Percentiles rank a stretch among this genome's conserved stretches.
phyloP scores from a whole-genome alignment of 2,888 invertebrate genomes.

The Odontomyia ornata region DNA sequence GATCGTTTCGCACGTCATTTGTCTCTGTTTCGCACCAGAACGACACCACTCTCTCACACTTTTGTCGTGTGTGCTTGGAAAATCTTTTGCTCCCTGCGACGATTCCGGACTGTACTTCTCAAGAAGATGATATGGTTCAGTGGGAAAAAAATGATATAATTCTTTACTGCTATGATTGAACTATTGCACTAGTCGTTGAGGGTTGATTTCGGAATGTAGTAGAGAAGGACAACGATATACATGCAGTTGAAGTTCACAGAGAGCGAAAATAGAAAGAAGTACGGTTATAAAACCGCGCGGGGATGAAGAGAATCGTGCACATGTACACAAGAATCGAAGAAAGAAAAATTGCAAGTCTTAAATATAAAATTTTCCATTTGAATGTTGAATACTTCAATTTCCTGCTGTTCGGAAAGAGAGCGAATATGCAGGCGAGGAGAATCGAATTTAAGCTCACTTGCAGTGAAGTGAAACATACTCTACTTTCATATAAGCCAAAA shows the following conservation, averaged over 20 bases:
- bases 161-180: conserved; percentile 30
- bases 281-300: neutral
- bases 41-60: neutral
- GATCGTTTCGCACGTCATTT: neutral
- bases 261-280: neutral
- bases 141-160: conserved; percentile 17
- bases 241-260: too few species aligned
- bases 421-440: too few species aligned
- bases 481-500: too few species aligned
- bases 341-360: neutral
- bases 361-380: neutral
- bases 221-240: neutral
- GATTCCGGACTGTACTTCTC: neutral
- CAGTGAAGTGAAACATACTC: too few species aligned
- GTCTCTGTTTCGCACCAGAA: neutral
- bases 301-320: neutral
- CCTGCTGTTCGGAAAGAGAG: too few species aligned
- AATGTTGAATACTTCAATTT: too few species aligned
- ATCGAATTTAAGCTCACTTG: too few species aligned
- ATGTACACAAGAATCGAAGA: neutral
- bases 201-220: neutral
- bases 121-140: neutral
- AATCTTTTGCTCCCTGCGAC: too few species aligned
- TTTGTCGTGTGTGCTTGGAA: too few species aligned
- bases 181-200: conserved; percentile 26